Base-by-base conservation (phyloP, 1,140 invertebrate species). In the Dufourea novaeangliae region DNA sequence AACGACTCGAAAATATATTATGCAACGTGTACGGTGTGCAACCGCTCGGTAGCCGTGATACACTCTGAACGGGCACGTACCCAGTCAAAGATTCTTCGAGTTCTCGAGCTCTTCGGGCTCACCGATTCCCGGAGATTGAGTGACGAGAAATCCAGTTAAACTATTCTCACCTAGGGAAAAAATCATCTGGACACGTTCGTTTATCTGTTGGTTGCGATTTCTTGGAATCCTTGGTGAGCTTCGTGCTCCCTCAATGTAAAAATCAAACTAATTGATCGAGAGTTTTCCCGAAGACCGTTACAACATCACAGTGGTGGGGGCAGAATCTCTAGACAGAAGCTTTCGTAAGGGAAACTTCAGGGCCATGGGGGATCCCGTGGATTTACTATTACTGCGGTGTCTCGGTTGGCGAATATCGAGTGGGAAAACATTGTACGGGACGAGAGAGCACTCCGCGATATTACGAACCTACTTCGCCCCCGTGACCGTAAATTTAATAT, bases 1-100 rank as follows among this genome's bases (percentile, higher is more conserved):
- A 79, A 79, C 77, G 83, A 84, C 79, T 75, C 74, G 52, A 57
- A 78, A 78, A 73, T 78, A 73, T 66, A 63, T 78, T 73, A 78
- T 73, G 68, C 69, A 78, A 78, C 59, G 59, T 37, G 46, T 63
- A 76, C 69, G 66, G 25, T 76, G 66, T 62, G 56, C 72, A 57
- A 22, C 8, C 63, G 17, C 29, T 75, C 52, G 37, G 46, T 27
- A 20, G 3, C n/a, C n/a, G 29, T 17, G 63, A 75, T 67, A 56
- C 22, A 8, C 12, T 44, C 27, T 29, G 54, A 27, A 68, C 29
- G 12, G n/a, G 27, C 72, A 75, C 63, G 63, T 66, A 75, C 20
- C n/a, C 12, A 14, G 0, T 20, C 61, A 5, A 17, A 57, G 39
- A 41, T 67, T 75, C 52, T 32, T 22, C 46, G n/a, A 20, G n/a